Evolutionary conservation across 2,113 vertebrate species (phyloP).

Genomic region (Microcebus ravelobensis): DNA sequence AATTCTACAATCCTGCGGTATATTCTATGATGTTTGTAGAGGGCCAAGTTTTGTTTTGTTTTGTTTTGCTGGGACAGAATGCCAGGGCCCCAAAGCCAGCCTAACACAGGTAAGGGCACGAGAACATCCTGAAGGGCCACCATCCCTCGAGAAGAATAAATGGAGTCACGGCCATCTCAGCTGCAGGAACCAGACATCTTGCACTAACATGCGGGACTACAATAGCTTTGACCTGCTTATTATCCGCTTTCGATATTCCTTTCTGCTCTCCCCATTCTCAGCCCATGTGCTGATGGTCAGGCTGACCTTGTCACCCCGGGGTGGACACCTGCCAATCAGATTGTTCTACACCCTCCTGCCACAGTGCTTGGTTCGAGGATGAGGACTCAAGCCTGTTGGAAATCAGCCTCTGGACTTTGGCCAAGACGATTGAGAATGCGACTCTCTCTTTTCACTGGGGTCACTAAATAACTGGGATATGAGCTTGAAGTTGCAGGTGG

Average conservation of each 20-base stretch:
- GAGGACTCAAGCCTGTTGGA: background rate
- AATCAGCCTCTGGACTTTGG: background rate
- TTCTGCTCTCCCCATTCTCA: background rate
- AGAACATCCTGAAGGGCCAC: background rate
- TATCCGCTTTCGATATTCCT: background rate
- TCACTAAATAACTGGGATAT: background rate
- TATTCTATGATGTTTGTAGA: background rate
- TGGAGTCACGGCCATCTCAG: background rate
- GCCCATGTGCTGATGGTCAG: too few relatives aligned
- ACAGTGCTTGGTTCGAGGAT: background rate
- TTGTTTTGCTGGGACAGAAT: background rate
- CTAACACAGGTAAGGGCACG: background rate
- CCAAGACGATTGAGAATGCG: background rate
- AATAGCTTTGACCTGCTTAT: background rate
- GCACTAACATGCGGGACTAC: background rate
- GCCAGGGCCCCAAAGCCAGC: background rate
- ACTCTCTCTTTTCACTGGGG: background rate
- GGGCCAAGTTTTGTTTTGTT: background rate
- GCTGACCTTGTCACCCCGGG: background rate
- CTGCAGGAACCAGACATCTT: background rate
- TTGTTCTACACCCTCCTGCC: background rate
- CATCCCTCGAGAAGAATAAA: background rate
- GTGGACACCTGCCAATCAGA: background rate
- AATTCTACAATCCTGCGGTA: background rate
- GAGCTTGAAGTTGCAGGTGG: background rate